Evolutionary conservation across 2,797 vertebrate genomes (phyloP).

Genomic region (Leuciscus waleckii): DNA sequence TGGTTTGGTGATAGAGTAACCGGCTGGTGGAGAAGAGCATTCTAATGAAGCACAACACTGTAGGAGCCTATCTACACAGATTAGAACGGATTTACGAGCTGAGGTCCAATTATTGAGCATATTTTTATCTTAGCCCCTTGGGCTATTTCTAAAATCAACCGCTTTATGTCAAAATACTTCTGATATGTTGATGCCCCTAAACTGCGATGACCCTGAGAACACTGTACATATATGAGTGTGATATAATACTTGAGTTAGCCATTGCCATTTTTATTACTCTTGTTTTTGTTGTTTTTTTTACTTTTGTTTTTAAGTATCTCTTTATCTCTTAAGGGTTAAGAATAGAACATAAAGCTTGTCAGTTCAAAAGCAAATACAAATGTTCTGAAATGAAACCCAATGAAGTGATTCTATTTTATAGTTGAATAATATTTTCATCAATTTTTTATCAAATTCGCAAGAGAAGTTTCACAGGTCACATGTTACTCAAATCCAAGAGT

Average conservation of each 20-base stretch:
- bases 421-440: background rate
- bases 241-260: background rate
- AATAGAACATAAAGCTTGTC: background rate
- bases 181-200: slow-evolving; percentile 3
- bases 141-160: slow-evolving; percentile 21
- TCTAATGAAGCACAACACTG: slow-evolving; percentile 36
- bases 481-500: background rate
- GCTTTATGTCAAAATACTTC: slow-evolving; percentile 27
- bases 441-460: background rate
- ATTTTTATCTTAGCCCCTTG: slow-evolving; percentile 13
- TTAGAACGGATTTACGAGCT: slow-evolving; percentile 10
- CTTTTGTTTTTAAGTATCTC: background rate
- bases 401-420: background rate
- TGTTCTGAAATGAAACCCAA: background rate
- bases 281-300: no score
- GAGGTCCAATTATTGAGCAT: slow-evolving; percentile 29
- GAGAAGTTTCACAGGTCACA: background rate
- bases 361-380: background rate
- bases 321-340: background rate
- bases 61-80: slow-evolving; percentile 29
- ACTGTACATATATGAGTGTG: background rate
- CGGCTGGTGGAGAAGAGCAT: slow-evolving; percentile 23
- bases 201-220: background rate
- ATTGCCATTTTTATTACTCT: background rate
- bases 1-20: slow-evolving; percentile 21